Base-by-base conservation (phyloP, 92 coral and sea anemone genomes). In the Siderastrea radians region DNA sequence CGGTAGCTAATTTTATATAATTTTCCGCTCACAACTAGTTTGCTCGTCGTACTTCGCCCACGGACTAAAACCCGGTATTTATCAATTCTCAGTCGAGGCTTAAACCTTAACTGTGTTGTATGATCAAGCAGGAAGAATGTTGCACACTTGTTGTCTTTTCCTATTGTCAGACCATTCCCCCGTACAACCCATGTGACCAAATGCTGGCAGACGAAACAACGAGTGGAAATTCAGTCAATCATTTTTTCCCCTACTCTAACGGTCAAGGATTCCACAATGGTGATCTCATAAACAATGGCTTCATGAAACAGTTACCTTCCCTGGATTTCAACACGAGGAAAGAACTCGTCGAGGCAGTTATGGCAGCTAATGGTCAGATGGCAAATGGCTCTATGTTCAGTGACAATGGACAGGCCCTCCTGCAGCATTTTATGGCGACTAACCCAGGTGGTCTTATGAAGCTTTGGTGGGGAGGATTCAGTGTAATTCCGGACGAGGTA, bases 341-440 rank as follows among this genome's bases (percentile, higher is more conserved):
- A 26, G 87, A 84, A 59, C 13, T 73, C 6, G 7, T 62, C 4
- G 73, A 74, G 52, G 80, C 87, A 6, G n/a, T 72, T 12, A 17
- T 73, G 5, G 50, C 72, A 26, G 62, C 81, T 1, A 84, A 84
- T 11, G 53, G 63, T 46, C 74, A 73, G 4, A 16, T 61, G 63
- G 60, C 50, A 38, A 83, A 49, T 51, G 80, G 80, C 16, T 68
- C 77, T 14, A 6, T 44, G 54, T 63, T 60, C 26, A 14, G 64
- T 3, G 87, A 84, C 6, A 62, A 49, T 44, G 72, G 64, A 14
- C 73, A 84, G 26, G 65, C 72, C 1, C 26, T 84, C 6, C 38
- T 73, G 14, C 80, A 84, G 73, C 87, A 84, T 73, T n/a, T 84
- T 63, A 49, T 61, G 62, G 53, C 80, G 1, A n/a, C 77, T 15